Percentiles rank a stretch among this genome's conserved stretches.
These are phyloP conservation scores for Siniperca scherzeri DNA, from an alignment of 2,797 vertebrate species.

Conservation along the genomic window DNA sequence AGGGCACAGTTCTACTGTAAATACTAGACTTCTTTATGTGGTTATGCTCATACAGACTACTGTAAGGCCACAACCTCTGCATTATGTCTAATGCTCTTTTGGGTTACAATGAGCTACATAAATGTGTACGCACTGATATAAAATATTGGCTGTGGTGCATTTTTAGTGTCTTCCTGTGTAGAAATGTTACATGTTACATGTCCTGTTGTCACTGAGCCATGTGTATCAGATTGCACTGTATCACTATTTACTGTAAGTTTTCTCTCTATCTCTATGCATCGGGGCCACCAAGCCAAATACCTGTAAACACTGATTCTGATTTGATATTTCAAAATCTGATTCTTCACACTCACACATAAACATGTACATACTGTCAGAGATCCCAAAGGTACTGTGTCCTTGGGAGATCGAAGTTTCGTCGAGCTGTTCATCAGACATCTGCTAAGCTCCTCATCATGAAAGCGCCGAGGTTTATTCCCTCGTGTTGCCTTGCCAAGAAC, in stretches of 20 bases:
- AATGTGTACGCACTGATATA: neutral
- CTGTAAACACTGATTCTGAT: constrained; percentile 35
- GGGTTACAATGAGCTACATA: neutral
- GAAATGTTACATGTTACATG: neutral
- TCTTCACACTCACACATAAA: constrained; percentile 43
- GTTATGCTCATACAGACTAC: neutral
- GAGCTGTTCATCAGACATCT: constrained; percentile 81
- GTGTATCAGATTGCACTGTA: neutral
- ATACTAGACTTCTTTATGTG: constrained; percentile 37
- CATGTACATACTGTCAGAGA: constrained; percentile 51
- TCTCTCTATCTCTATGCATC: neutral
- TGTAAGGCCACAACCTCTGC: neutral
- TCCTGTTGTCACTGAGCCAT: neutral
- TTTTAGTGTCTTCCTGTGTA: neutral
- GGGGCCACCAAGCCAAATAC: constrained; percentile 41
- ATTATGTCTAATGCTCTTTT: constrained; percentile 19
- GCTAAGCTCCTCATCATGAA: constrained; percentile 82
- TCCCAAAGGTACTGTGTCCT: constrained; percentile 69
- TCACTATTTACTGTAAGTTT: neutral
- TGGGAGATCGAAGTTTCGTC: constrained; percentile 73
- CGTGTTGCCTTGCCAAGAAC: constrained; percentile 76
- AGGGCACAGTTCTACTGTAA: constrained; percentile 34
- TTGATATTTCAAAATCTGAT: constrained; percentile 42
- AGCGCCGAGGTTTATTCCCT: constrained; percentile 75
- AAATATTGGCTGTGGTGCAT: neutral